phyloP scores from a whole-genome alignment of 2,797 vertebrate species.

The Epinephelus malabaricus region DNA sequence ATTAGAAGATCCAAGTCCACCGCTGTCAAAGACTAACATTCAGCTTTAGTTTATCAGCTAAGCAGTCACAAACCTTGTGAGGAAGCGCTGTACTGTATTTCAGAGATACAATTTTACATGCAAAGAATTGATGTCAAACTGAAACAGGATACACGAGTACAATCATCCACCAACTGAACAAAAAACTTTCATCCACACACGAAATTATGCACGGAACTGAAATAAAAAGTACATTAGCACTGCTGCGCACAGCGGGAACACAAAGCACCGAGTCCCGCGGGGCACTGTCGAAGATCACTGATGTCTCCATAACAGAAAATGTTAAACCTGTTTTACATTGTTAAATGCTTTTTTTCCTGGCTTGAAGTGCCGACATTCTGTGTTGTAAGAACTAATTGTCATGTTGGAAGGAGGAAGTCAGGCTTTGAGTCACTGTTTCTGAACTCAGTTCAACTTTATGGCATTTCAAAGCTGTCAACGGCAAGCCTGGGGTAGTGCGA shows the following conservation, averaged over 20 bases:
- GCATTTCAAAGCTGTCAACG: conserved; percentile 81
- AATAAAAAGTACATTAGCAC: conserved; percentile 58
- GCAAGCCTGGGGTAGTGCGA: conserved; percentile 58
- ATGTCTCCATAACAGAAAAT: conserved; percentile 78
- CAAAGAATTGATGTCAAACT: conserved; percentile 22
- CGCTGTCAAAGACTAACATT: conserved; percentile 7
- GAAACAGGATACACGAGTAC: conserved; percentile 30
- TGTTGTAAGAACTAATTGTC: conserved; percentile 83
- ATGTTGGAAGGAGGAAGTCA: conserved; percentile 74
- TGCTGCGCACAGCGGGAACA: conserved; percentile 60
- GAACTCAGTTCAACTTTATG: conserved; percentile 70
- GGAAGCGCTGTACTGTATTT: not conserved
- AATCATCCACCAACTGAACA: conserved; percentile 32
- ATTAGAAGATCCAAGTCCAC: not conserved
- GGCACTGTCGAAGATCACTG: conserved; percentile 70
- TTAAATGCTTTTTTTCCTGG: conserved; percentile 63
- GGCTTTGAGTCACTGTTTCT: conserved; percentile 68
- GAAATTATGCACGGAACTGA: conserved; percentile 30
- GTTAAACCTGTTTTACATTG: conserved; percentile 84
- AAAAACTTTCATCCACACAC: conserved; percentile 33
- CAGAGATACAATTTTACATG: conserved; percentile 28
- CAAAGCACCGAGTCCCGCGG: conserved; percentile 65
- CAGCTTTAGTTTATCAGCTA: not conserved
- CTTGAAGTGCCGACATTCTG: conserved; percentile 73
- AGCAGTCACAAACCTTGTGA: not conserved